phyloP scores from a whole-genome alignment of 1,140 invertebrate species.

The Helicoverpa armigera region DNA sequence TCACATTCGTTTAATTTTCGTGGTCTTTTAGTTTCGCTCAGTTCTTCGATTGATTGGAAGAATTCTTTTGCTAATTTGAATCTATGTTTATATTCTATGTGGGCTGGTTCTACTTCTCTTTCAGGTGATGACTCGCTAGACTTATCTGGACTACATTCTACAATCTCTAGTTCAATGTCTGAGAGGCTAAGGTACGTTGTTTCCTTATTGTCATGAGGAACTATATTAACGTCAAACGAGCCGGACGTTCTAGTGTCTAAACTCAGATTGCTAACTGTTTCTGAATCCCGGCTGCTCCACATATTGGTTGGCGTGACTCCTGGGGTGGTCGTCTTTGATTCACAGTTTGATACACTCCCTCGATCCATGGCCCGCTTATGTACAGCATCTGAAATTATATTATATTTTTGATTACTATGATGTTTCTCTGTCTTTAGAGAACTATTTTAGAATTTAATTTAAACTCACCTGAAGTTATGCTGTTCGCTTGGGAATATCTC shows the following conservation, averaged over 20 bases:
- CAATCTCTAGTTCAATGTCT: constrained; percentile 81
- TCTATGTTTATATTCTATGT: constrained; percentile 80
- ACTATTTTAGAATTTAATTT: not conserved
- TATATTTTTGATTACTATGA: not conserved
- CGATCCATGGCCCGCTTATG: constrained; percentile 1
- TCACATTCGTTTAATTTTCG: constrained; percentile 78
- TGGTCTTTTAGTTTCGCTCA: constrained; percentile 70
- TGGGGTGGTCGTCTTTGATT: constrained; percentile 31
- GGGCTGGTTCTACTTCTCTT: constrained; percentile 59
- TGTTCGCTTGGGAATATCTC: constrained; percentile 54
- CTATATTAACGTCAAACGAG: constrained; percentile 61
- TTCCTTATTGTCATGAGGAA: constrained; percentile 61
- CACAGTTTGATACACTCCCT: constrained; percentile 33
- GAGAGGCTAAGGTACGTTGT: constrained; percentile 74
- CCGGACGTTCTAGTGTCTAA: constrained; percentile 53
- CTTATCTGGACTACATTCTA: constrained; percentile 69
- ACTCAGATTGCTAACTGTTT: constrained; percentile 52
- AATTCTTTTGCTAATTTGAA: constrained; percentile 83
- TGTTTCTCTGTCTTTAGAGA: not conserved
- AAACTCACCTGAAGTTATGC: constrained; percentile 66
- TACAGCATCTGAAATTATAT: constrained; percentile 54
- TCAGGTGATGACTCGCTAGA: constrained; percentile 63
- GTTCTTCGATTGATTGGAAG: constrained; percentile 83
- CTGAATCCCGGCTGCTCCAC: constrained; percentile 46
- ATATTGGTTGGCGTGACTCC: constrained; percentile 49